phyloP scores from a whole-genome alignment of 1,140 invertebrate species.

The Zaprionus inermis region DNA sequence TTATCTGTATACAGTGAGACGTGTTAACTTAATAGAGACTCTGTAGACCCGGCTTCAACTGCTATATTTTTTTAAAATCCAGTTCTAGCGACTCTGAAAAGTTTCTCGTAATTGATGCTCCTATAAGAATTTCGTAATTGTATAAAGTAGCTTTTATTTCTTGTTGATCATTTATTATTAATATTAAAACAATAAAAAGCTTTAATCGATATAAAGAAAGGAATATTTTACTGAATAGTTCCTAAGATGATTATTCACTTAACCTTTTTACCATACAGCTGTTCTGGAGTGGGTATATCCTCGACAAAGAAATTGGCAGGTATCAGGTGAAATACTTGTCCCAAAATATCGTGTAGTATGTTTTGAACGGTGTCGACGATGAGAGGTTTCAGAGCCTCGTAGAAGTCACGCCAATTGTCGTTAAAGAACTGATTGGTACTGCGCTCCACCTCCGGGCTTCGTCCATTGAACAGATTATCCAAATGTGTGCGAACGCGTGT shows the following conservation, averaged over 20 bases:
- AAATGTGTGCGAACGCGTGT: conserved; percentile 56
- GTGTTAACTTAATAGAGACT: background rate
- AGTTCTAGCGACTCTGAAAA: background rate
- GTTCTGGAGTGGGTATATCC: conserved; percentile 72
- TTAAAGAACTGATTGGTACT: conserved; percentile 89
- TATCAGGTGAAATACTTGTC: conserved; percentile 87
- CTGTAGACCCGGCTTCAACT: background rate
- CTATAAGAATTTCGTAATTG: background rate
- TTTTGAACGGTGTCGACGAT: conserved; percentile 87
- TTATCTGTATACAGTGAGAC: background rate
- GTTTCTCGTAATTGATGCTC: background rate
- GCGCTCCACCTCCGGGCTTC: conserved; percentile 85
- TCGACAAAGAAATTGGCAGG: conserved; percentile 85
- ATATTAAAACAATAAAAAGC: no score
- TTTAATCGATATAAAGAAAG: no score
- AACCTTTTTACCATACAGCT: conserved; percentile 83
- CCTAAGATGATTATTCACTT: background rate
- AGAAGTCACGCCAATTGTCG: conserved; percentile 88
- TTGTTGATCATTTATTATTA: no score
- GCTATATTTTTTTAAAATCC: background rate
- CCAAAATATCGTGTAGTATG: conserved; percentile 87
- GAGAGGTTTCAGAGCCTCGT: conserved; percentile 87
- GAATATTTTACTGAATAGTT: no score
- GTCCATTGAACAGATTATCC: conserved; percentile 74
- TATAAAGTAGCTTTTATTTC: no score